Evolutionary conservation across 2,113 vertebrate genomes (phyloP), one percentile per base, ranked within the genome.

Genomic region (Ranitomeya imitator): DNA sequence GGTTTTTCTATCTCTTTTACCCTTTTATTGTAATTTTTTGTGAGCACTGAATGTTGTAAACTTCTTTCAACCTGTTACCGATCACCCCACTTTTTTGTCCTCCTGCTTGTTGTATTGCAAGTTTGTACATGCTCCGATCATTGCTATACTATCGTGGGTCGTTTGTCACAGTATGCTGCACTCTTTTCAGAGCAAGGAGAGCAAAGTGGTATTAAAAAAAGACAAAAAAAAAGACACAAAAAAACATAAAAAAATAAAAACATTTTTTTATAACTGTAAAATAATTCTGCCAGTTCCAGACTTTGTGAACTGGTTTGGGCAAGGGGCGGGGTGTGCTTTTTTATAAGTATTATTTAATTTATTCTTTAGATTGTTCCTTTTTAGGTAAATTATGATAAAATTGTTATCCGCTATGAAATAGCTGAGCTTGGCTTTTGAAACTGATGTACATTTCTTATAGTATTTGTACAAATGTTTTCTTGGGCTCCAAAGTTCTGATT

Each of bases 291-390:
- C 93, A 90, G 93, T 92, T 91, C 92, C 91, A 65, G 90, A 85
- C 84, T 92, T 91, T 87, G 89, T 4, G 91, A 92, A 91, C 92
- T 89, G 92, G 85, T 90, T 23, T 79, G 90, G 31, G 91, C 90
- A 92, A 84, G 23, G 90, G 93, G 90, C 89, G 79, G 60, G 74
- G 86, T 21, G 92, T 91, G 95, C 90, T 93, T 92, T 90, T 95
- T 96, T 96, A 96, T 95, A 95, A 95, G 95, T 94, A 96, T 96
- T 95, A 97, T 96, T 96, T 97, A 97, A 97, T 97, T 97, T 97
- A 97, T 97, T 96, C 91, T 97, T 96, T 97, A 90, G 93, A 94
- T 93, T 94, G 94, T 91, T 94, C 94, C 94, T 94, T 95, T 45
- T 91, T 91, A 94, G 92, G 92, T 96, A 94, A 97, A 96, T 97